phyloP scores from a whole-genome alignment of 1,140 invertebrate genomes.

The Drosophila bocqueti region DNA sequence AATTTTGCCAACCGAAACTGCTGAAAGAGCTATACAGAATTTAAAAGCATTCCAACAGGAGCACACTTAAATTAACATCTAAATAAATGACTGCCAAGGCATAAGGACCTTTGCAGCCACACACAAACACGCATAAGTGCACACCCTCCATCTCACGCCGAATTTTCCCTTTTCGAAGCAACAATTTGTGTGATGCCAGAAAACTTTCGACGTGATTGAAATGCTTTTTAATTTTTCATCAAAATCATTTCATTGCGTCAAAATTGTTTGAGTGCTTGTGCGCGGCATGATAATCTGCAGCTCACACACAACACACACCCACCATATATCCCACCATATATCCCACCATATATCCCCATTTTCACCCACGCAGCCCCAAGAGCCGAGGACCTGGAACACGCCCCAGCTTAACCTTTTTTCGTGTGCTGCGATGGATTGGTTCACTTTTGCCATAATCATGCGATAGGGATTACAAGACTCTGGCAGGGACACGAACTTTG shows the following conservation, averaged over 20 bases:
- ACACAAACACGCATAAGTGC: neutral
- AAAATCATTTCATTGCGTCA: constrained; percentile 64
- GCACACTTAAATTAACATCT: constrained; percentile 67
- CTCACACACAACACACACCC: neutral
- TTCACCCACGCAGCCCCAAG: neutral
- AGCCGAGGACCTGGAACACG: constrained; percentile 22
- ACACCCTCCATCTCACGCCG: constrained; percentile 3
- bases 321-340: neutral
- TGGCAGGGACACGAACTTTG: constrained; percentile 35
- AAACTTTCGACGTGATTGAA: constrained; percentile 78
- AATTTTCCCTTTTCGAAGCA: constrained; percentile 22
- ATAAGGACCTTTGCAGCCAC: constrained; percentile 10
- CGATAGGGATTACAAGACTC: constrained; percentile 45
- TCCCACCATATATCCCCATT: neutral
- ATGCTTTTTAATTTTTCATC: constrained; percentile 73
- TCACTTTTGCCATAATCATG: constrained; percentile 55
- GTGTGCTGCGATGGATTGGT: constrained; percentile 47
- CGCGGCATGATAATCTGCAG: constrained; percentile 12
- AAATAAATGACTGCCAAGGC: constrained; percentile 55
- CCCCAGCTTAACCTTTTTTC: constrained; percentile 47
- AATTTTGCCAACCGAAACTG: neutral
- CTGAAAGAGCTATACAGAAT: constrained; percentile 10
- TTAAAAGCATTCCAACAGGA: constrained; percentile 34
- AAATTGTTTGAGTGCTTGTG: constrained; percentile 36
- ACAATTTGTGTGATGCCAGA: constrained; percentile 60